A percentile compares a stretch with the other conserved stretches of the same genome.
phyloP scores from a whole-genome alignment of 2,113 vertebrate species.

The Indicator indicator region DNA sequence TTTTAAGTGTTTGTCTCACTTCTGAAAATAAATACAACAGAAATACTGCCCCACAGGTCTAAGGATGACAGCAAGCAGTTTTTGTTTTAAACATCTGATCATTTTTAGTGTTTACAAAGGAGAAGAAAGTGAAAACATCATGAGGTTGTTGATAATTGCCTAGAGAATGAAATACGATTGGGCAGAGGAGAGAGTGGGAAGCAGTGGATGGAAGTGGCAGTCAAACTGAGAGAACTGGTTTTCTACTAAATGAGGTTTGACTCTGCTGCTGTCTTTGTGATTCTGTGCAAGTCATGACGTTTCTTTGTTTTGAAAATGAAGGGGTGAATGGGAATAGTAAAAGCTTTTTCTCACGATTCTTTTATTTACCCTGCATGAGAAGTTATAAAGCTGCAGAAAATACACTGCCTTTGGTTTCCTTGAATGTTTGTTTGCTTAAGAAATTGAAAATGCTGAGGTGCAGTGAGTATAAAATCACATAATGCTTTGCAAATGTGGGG shows the following conservation, averaged over 20 bases:
- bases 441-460: background rate
- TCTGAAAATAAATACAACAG: background rate
- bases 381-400: conserved; percentile 3
- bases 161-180: background rate
- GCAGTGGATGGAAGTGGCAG: background rate
- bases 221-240: background rate
- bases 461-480: background rate
- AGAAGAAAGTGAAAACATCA: background rate
- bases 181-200: background rate
- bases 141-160: background rate
- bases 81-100: background rate
- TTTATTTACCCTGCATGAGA: conserved; percentile 1
- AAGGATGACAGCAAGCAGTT: background rate
- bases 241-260: background rate
- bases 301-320: conserved; percentile 12
- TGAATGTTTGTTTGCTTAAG: conserved; percentile 33
- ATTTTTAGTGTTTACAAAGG: background rate
- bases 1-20: background rate
- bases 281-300: background rate
- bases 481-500: background rate
- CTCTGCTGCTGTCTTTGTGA: background rate
- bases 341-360: background rate
- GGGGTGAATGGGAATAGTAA: background rate
- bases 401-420: background rate
- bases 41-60: background rate